Percentiles rank a stretch among this genome's conserved stretches.
Conservation (phyloP, 2,797 vertebrate species). For the Premnoplex brunnescens region DNA sequence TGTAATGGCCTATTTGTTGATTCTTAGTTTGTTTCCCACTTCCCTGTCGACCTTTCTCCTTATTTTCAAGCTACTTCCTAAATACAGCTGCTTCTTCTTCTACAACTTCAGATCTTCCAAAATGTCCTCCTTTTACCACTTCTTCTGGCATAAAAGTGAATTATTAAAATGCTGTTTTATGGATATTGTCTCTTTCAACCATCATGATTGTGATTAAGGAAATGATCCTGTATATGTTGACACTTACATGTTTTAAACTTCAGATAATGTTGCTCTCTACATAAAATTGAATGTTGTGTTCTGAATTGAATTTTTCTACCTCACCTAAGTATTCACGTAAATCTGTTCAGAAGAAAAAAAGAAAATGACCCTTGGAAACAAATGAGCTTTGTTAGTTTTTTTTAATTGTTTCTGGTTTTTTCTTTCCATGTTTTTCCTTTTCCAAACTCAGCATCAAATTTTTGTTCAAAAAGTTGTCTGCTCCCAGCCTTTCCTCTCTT, state of each 20-base stretch:
- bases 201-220: neutral
- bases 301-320: slow-evolving; percentile 35
- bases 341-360: neutral
- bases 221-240: neutral
- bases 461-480: neutral
- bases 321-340: neutral
- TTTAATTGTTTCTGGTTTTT: neutral
- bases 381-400: neutral
- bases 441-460: neutral
- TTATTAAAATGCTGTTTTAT: neutral
- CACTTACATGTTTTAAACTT: slow-evolving; percentile 8
- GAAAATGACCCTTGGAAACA: neutral
- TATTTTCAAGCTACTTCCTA: slow-evolving; percentile 3
- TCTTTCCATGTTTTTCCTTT: neutral
- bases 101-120: neutral
- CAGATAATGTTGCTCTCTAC: slow-evolving; percentile 2
- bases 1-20: neutral
- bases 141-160: neutral
- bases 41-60: neutral
- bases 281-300: slow-evolving; percentile 17
- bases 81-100: neutral
- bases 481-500: neutral
- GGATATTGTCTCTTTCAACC: neutral
- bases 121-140: neutral
- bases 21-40: neutral